Percentiles rank a stretch among this genome's conserved stretches.
phyloP scores from a whole-genome alignment of 2,797 vertebrate species.

The Lerista edwardsae region DNA sequence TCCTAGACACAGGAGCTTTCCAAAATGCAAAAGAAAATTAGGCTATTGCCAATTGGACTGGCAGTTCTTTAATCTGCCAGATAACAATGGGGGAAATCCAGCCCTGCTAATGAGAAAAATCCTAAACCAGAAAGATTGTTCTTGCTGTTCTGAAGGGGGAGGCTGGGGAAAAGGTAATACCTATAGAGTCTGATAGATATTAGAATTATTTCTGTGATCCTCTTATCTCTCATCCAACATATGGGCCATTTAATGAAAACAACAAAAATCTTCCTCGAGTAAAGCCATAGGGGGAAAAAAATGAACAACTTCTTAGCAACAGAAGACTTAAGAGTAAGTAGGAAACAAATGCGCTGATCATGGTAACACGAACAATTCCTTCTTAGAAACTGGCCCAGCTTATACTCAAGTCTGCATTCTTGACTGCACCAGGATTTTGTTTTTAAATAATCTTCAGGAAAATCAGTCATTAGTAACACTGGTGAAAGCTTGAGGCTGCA shows the following conservation, averaged over 20 bases:
- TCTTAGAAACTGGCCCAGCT: constrained; percentile 14
- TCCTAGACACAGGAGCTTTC: constrained; percentile 33
- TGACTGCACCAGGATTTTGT: background rate
- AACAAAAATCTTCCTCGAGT: constrained; percentile 15
- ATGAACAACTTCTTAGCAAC: constrained; percentile 25
- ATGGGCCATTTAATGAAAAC: constrained; percentile 45
- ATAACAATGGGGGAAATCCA: constrained; percentile 59
- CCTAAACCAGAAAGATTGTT: constrained; percentile 33
- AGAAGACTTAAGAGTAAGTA: constrained; percentile 31
- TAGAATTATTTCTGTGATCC: constrained; percentile 53
- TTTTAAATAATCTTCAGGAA: constrained; percentile 30
- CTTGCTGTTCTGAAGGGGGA: constrained; percentile 23
- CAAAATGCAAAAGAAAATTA: constrained; percentile 53
- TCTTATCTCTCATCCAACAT: constrained; percentile 60
- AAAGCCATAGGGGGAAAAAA: constrained; percentile 50
- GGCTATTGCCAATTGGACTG: constrained; percentile 30
- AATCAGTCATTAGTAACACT: constrained; percentile 30
- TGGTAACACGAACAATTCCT: constrained; percentile 21
- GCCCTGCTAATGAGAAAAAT: constrained; percentile 54
- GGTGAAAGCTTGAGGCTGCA: too few relatives aligned
- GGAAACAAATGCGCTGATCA: constrained; percentile 31
- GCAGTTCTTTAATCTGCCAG: constrained; percentile 55
- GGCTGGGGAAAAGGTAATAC: constrained; percentile 10
- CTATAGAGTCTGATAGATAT: constrained; percentile 34
- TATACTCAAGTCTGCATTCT: constrained; percentile 16